Conservation (phyloP, 1,140 invertebrate genomes). For the Epicauta chinensis region DNA sequence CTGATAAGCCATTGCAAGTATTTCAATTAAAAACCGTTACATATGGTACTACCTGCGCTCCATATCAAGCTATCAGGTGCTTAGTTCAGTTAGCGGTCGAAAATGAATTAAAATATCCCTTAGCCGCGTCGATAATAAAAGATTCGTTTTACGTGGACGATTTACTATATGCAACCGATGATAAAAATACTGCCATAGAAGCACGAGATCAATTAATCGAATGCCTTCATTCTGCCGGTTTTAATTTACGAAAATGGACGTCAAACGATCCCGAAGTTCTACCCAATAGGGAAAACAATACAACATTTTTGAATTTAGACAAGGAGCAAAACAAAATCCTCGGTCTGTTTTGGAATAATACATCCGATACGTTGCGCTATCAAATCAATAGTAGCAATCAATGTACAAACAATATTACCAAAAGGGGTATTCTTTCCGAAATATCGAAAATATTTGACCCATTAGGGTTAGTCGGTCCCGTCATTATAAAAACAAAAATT, state of each 20-base stretch:
- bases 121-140: slow-evolving; percentile 26
- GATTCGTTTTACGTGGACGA: slow-evolving; percentile 44
- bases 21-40: slow-evolving; percentile 34
- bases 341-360: too few relatives aligned
- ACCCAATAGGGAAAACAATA: too few relatives aligned
- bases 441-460: slow-evolving; percentile 29
- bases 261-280: too few relatives aligned
- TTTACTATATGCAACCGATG: too few relatives aligned
- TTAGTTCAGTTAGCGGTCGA: slow-evolving; percentile 35
- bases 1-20: slow-evolving; percentile 15
- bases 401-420: too few relatives aligned
- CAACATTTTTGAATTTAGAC: too few relatives aligned
- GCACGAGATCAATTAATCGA: slow-evolving; percentile 12
- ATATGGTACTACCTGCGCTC: slow-evolving; percentile 36
- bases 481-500: slow-evolving; percentile 31
- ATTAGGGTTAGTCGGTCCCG: slow-evolving; percentile 21
- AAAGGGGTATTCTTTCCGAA: slow-evolving; percentile 27
- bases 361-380: too few relatives aligned
- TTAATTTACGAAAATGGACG: slow-evolving; percentile 30
- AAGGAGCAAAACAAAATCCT: too few relatives aligned
- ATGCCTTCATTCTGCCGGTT: slow-evolving; percentile 17
- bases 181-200: slow-evolving; percentile 38
- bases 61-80: slow-evolving; percentile 35
- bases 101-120: slow-evolving; percentile 22
- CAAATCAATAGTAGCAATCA: too few relatives aligned